A percentile compares a stretch with the other conserved stretches of the same genome.
phyloP scores from a whole-genome alignment of 2,797 vertebrate genomes.

The Brotogeris chrysoptera region DNA sequence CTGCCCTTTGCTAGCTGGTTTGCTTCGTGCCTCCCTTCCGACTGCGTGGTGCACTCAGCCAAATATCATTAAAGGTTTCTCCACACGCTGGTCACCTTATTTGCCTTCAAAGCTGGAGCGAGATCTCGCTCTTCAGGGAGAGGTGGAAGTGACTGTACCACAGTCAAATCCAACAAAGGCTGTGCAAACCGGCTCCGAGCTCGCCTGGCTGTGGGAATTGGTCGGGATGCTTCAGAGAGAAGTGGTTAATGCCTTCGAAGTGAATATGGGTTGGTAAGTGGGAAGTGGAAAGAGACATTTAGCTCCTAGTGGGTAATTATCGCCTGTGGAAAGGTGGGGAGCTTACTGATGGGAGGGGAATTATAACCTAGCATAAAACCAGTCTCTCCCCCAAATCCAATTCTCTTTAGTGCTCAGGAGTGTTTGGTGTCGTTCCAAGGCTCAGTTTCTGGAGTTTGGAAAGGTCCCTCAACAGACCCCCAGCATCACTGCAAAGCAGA shows the following conservation, averaged over 20 bases:
- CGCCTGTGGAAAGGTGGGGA: neutral
- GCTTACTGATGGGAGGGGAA: conserved; percentile 13
- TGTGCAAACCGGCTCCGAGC: accelerated
- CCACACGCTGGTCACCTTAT: neutral
- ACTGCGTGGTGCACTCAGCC: neutral
- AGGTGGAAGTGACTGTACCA: neutral
- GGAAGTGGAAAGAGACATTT: conserved; percentile 1
- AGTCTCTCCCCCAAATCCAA: neutral
- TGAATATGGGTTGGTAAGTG: neutral
- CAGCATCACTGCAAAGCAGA: neutral
- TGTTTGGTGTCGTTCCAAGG: conserved; percentile 26
- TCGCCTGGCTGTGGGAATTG: accelerated
- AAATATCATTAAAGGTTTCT: conserved; percentile 3
- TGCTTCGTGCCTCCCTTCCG: neutral
- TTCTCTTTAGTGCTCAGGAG: neutral
- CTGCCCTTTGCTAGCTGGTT: conserved; percentile 12
- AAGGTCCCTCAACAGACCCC: neutral
- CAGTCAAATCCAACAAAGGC: neutral
- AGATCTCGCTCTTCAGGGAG: neutral
- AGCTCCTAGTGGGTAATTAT: conserved; percentile 32
- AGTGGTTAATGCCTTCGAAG: neutral
- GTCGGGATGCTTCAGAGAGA: neutral
- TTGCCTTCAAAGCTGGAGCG: neutral
- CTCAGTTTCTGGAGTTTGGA: neutral
- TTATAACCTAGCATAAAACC: conserved; percentile 1